Evolutionary conservation across 2,888 invertebrate genomes (phyloP), one percentile per base, ranked within the genome.

Genomic region (Andrena bucephala): DNA sequence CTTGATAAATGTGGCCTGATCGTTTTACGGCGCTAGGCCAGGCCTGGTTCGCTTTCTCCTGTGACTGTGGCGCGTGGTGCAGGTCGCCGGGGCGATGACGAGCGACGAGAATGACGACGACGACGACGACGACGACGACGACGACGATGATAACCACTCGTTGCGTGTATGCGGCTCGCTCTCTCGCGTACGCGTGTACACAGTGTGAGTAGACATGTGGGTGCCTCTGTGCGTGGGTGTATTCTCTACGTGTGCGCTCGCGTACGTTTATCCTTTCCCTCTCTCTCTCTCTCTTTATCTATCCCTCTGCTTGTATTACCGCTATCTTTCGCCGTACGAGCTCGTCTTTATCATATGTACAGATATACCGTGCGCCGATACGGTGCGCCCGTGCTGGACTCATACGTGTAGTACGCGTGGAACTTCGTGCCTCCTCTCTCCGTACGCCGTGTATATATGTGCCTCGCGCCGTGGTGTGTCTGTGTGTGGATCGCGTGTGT

Each of bases 181-280:
- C 75, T 72, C 81, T 85, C 86, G 87, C 86, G 86, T 85, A 82
- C 85, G 83, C 80, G 81, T 83, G 77, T 85, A 81, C 85, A 84
- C 86, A 77, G 77, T 80, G 69, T 85, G 76, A 81, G 72, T 72
- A 84, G 78, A 88, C 88, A 85, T 89, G 87, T 84, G 87, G 85
- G 66, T 82, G 81, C 77, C 77, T 78, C 62, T 67, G 72, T 73
- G 81, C 69, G 59, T 24, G 57, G 63, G 77, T 73, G 75, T 73
- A 24, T 57, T 27, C 42, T 59, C 59, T 48, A 48, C 60, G 60
- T 57, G 83, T 85, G 67, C 69, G 75, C 79, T 74, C 65, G 31
- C 71, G 63, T 75, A 65, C 72, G 48, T 33, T 54, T 69, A 2
- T 65, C 63, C 16, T 57, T 33, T 50, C 27, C 63, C 50, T 20